A percentile compares a stretch with the other conserved stretches of the same genome.
phyloP scores from a whole-genome alignment of 92 coral and sea anemone species.

The Porites lobata region DNA sequence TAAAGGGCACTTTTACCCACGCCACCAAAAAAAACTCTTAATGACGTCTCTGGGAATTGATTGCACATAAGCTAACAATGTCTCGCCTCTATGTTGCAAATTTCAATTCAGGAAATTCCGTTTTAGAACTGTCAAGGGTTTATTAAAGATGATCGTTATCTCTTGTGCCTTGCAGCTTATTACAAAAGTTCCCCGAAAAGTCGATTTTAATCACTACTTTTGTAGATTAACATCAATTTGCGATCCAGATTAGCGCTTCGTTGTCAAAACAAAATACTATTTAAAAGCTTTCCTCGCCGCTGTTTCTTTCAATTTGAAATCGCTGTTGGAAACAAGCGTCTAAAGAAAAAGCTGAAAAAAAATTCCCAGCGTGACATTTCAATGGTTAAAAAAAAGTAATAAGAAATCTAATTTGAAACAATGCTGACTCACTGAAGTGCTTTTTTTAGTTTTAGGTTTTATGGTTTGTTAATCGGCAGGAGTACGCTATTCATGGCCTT shows the following conservation, averaged over 20 bases:
- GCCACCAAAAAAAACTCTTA: not conserved
- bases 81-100: not conserved
- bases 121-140: not conserved
- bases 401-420: no score
- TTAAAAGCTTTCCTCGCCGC: not conserved
- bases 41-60: not conserved
- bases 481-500: not conserved
- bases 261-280: conserved; percentile 39
- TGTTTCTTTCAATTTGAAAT: not conserved
- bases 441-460: no score
- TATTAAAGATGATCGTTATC: not conserved
- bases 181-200: not conserved
- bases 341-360: not conserved
- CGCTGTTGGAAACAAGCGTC: conserved; percentile 21
- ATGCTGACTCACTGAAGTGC: no score
- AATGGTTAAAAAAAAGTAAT: not conserved
- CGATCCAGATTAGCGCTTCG: conserved; percentile 16
- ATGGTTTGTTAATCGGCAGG: not conserved
- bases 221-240: conserved; percentile 37
- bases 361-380: conserved; percentile 17
- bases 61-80: not conserved
- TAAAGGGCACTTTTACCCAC: not conserved
- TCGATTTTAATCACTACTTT: conserved; percentile 29
- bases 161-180: not conserved
- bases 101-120: not conserved